Base-by-base conservation (phyloP, 2,888 invertebrate genomes). In the Microlaimidae sp. region DNA sequence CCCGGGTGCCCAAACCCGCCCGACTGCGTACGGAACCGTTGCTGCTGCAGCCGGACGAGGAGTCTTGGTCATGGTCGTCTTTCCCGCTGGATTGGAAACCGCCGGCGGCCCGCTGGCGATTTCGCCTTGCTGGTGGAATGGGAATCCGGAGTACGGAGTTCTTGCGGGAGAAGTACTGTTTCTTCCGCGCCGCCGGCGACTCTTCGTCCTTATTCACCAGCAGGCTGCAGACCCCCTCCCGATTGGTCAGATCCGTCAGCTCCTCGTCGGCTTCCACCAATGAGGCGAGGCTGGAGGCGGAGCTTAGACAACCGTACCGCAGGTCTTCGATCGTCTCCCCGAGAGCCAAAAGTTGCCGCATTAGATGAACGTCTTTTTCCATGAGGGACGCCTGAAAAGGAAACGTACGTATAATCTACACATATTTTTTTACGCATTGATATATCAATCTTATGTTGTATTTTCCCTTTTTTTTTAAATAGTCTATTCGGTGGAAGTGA, bases 111-210 rank as follows among this genome's bases (percentile, higher is more conserved):
- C n/a, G n/a, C n/a, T n/a, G n/a, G n/a, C n/a, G n/a, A n/a, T n/a
- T n/a, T n/a, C n/a, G n/a, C n/a, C n/a, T n/a, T n/a, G n/a, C n/a
- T n/a, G 66, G 66, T 3, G 65, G 65, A 49, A 66, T 66, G 24
- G 66, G 66, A 52, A 66, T 66, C 32, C 66, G 61, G 24, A 66
- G 60, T 26, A 65, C 66, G 38, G 65, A 64, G 55, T 66, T 66
- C 54, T 66, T 64, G 24, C 66, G 58, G 27, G 65, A 66, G 56
- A 66, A 66, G 60, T 64, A 66, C 53, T 66, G 61, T n/a, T 54
- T 42, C 42, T 56, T 58, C 29, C 55, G 54, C 25, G 25, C 42
- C 25, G 13, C 17, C 24, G 47, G 47, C 25, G 47, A 23, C 21
- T 5, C n/a, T 43, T 13, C n/a, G 25, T 47, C 24, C 17, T 32